A percentile compares a stretch with the other conserved stretches of the same genome.
phyloP scores from a whole-genome alignment of 2,888 invertebrate species.

The Gordius sp. region DNA sequence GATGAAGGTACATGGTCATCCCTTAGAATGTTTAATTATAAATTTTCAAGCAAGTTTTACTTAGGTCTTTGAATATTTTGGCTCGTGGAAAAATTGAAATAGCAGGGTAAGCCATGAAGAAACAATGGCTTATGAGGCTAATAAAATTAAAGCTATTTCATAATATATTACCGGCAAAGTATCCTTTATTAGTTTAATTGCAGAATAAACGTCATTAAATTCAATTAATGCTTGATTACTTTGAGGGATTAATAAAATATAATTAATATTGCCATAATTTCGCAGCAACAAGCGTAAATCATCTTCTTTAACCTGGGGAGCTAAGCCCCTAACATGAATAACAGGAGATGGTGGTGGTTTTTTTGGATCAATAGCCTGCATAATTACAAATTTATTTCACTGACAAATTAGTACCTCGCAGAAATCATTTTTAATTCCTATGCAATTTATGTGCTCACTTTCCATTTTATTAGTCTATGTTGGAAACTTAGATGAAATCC shows the following conservation, averaged over 20 bases:
- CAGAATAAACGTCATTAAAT: neutral
- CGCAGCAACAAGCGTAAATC: neutral
- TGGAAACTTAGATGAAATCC: too few relatives aligned
- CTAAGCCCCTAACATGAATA: constrained; percentile 8
- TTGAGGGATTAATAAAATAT: neutral
- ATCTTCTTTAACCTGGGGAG: neutral
- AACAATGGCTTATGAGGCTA: neutral
- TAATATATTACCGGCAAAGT: neutral
- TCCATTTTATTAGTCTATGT: too few relatives aligned
- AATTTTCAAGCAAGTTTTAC: neutral
- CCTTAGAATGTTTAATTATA: too few relatives aligned
- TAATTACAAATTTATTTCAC: too few relatives aligned
- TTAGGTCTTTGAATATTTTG: constrained; percentile 11
- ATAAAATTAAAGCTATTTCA: neutral
- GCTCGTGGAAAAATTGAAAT: constrained; percentile 12
- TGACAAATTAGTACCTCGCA: too few relatives aligned
- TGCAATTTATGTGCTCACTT: too few relatives aligned
- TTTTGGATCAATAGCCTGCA: constrained; percentile 9
- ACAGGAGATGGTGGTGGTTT: neutral
- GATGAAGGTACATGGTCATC: too few relatives aligned
- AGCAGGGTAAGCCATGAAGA: constrained; percentile 1
- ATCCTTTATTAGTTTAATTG: neutral
- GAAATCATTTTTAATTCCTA: too few relatives aligned
- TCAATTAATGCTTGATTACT: constrained; percentile 10
- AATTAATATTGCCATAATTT: constrained; percentile 1